Percentiles rank a stretch among this genome's conserved stretches.
Conservation (phyloP, 1,140 invertebrate species). For the Sitodiplosis mosellana region DNA sequence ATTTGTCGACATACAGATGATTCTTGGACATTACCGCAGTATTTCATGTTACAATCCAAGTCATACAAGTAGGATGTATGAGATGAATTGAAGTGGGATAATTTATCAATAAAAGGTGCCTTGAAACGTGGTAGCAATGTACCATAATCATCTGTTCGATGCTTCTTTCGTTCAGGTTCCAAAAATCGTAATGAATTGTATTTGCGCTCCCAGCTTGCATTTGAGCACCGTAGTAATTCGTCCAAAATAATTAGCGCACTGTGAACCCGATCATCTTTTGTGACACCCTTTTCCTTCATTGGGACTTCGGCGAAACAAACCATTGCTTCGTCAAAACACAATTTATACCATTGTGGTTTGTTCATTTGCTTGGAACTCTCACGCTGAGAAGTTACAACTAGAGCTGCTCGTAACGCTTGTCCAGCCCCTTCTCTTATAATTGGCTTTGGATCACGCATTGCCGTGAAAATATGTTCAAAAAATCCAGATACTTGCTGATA, state of each 20-base stretch:
- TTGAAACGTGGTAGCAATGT: conserved; percentile 24
- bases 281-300: conserved; percentile 54
- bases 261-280: conserved; percentile 79
- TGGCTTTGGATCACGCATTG: conserved; percentile 82
- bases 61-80: conserved; percentile 9
- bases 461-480: conserved; percentile 89
- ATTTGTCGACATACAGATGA: conserved; percentile 72
- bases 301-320: conserved; percentile 50
- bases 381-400: conserved; percentile 85
- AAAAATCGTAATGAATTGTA: conserved; percentile 46
- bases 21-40: conserved; percentile 39
- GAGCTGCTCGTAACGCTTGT: conserved; percentile 76
- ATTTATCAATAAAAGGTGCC: conserved; percentile 22
- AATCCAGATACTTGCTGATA: conserved; percentile 94
- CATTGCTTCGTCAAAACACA: conserved; percentile 79
- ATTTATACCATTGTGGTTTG: conserved; percentile 74
- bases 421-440: conserved; percentile 81
- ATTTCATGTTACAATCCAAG: conserved; percentile 7
- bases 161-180: conserved; percentile 23
- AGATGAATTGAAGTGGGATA: conserved; percentile 7
- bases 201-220: conserved; percentile 70
- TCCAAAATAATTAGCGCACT: conserved; percentile 86
- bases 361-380: conserved; percentile 81
- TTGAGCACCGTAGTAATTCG: conserved; percentile 83
- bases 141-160: conserved; percentile 18